Evolutionary conservation across 2,797 vertebrate species (phyloP).

Genomic region (Chiloscyllium punctatum): DNA sequence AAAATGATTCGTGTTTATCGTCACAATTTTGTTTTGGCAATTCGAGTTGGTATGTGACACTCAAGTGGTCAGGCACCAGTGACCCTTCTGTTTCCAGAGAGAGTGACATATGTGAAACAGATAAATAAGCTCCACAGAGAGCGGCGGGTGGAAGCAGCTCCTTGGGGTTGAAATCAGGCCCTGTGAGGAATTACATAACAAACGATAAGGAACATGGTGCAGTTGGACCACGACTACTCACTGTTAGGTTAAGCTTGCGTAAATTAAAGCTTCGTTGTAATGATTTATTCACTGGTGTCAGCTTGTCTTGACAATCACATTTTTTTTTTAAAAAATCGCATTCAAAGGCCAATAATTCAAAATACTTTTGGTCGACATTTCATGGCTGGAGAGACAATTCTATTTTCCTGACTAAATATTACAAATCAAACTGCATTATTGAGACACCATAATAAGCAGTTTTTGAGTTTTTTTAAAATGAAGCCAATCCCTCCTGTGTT

Average conservation of each 20-base stretch:
- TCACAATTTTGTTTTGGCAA: not conserved
- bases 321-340: not conserved
- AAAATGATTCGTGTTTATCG: not conserved
- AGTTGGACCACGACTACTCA: not conserved
- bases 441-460: not conserved
- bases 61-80: not conserved
- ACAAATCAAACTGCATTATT: not conserved
- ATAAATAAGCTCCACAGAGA: not conserved
- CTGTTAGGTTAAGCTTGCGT: not conserved
- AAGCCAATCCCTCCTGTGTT: not conserved
- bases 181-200: conserved; percentile 15
- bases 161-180: not conserved
- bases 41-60: not conserved
- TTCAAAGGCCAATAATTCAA: not conserved
- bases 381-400: not conserved
- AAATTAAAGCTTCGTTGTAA: not conserved
- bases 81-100: not conserved
- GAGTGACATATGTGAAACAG: not conserved
- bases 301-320: not conserved
- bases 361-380: not conserved
- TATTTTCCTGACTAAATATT: not conserved
- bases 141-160: not conserved
- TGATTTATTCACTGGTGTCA: not conserved
- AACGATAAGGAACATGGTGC: conserved; percentile 1
- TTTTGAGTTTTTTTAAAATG: not conserved